A percentile compares a stretch with the other conserved stretches of the same genome.
Conservation (phyloP, 2,113 vertebrate species). For the Lycocorax pyrrhopterus region DNA sequence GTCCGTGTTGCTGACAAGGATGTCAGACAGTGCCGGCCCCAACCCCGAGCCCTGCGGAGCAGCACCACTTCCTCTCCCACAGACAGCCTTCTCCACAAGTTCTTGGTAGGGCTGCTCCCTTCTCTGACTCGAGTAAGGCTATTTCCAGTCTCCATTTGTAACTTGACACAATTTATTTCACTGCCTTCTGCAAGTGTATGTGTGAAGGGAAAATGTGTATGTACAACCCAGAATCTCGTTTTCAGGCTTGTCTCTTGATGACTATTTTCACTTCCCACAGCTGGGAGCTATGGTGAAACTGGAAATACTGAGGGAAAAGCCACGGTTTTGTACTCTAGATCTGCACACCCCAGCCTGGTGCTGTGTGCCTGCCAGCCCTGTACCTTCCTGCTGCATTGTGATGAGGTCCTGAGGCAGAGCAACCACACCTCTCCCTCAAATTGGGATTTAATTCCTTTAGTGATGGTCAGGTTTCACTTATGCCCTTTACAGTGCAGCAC, state of each 20-base stretch:
- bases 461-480: background rate
- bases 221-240: background rate
- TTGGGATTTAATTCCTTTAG: background rate
- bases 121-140: background rate
- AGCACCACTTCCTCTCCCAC: background rate
- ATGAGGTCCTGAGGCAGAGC: background rate
- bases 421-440: background rate
- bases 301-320: background rate
- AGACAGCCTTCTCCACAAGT: background rate
- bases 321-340: background rate
- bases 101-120: background rate
- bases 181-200: background rate
- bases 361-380: background rate
- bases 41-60: accelerated
- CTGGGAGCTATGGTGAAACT: background rate
- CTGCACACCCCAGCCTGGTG: background rate
- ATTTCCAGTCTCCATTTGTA: background rate
- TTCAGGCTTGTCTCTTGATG: background rate
- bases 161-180: background rate
- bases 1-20: background rate
- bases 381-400: background rate
- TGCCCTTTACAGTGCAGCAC: background rate
- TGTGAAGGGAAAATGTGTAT: background rate
- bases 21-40: background rate
- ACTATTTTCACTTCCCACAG: background rate